phyloP scores from a whole-genome alignment of 2,888 invertebrate species.

The Orchesellides sinensis region DNA sequence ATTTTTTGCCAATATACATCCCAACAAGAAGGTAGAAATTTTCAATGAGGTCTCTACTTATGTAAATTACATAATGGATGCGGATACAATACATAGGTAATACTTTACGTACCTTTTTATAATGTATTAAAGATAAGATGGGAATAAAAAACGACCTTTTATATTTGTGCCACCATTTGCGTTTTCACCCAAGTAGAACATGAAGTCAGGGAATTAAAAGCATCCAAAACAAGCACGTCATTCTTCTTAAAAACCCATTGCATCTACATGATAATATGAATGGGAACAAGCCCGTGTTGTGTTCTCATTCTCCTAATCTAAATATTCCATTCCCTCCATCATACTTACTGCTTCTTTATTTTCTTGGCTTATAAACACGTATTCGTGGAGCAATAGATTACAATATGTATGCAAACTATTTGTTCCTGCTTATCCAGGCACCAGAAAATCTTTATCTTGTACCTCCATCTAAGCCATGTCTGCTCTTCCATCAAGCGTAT shows the following conservation, averaged over 20 bases:
- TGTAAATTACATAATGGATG: no score
- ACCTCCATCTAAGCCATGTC: neutral
- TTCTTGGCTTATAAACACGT: neutral
- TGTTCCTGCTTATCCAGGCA: slow-evolving; percentile 51
- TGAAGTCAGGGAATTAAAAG: slow-evolving; percentile 74
- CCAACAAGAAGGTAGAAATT: no score
- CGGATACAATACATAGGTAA: neutral
- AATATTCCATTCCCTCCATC: slow-evolving; percentile 5
- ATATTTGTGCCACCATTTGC: slow-evolving; percentile 66
- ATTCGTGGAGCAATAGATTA: slow-evolving; percentile 2
- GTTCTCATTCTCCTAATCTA: slow-evolving; percentile 22
- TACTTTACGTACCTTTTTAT: neutral
- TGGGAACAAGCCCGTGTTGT: no score
- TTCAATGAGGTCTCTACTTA: no score
- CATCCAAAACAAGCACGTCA: slow-evolving; percentile 26
- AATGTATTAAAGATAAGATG: neutral
- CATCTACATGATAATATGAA: slow-evolving; percentile 15
- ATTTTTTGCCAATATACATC: no score
- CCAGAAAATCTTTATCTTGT: slow-evolving; percentile 53
- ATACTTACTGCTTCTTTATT: slow-evolving; percentile 12
- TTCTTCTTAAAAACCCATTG: slow-evolving; percentile 44
- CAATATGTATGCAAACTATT: slow-evolving; percentile 35
- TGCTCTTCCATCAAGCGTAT: neutral
- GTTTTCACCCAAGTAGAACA: slow-evolving; percentile 75
- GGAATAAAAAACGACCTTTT: neutral